Conservation (phyloP, 2,888 invertebrate genomes). For the Diplolepis rosae region DNA sequence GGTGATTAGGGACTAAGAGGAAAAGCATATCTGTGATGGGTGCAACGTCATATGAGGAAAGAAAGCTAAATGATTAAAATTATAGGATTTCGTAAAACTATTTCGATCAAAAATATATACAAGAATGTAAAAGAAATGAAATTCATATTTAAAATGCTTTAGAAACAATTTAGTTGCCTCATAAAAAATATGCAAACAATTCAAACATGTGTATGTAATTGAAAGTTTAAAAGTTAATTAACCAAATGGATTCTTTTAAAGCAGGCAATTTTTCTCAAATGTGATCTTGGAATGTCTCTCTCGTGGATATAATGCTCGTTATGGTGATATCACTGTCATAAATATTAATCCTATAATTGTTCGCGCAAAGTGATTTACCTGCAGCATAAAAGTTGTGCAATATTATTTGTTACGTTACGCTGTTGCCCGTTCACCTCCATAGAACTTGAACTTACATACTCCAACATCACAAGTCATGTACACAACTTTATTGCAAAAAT, state of each 20-base stretch:
- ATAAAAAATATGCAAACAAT: too few relatives aligned
- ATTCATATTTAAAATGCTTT: neutral
- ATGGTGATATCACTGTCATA: conserved; percentile 50
- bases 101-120: too few relatives aligned
- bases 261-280: conserved; percentile 28
- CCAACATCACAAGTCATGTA: too few relatives aligned
- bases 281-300: conserved; percentile 42
- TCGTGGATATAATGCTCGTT: conserved; percentile 35
- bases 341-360: conserved; percentile 70
- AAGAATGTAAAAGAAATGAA: neutral
- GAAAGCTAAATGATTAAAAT: neutral
- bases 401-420: conserved; percentile 57
- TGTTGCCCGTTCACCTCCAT: neutral
- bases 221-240: conserved; percentile 1
- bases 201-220: neutral
- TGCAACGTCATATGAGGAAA: neutral
- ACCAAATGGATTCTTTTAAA: neutral
- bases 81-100: neutral
- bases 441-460: neutral
- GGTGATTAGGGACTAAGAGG: neutral
- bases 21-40: conserved; percentile 5
- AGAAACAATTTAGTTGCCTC: too few relatives aligned
- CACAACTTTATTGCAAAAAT: too few relatives aligned
- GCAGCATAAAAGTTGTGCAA: conserved; percentile 57
- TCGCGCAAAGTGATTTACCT: conserved; percentile 65